Evolutionary conservation across 92 coral and sea anemone species (phyloP).

Genomic region (Phenganax subtilis): DNA sequence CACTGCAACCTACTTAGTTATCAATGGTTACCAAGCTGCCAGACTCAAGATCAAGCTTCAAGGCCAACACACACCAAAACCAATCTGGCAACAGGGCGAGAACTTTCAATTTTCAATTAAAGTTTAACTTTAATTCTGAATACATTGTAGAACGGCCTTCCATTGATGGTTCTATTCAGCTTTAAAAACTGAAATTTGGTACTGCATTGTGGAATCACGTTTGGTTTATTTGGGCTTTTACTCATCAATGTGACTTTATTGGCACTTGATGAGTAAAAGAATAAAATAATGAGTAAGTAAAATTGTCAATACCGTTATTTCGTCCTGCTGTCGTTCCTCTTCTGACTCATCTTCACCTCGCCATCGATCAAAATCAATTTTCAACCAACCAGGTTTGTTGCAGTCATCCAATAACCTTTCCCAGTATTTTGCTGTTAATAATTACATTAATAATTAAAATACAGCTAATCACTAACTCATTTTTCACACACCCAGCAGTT

Average conservation of each 20-base stretch:
- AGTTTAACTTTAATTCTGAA: too few species aligned
- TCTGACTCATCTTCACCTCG: constrained; percentile 38
- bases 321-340: constrained; percentile 24
- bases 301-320: constrained; percentile 23
- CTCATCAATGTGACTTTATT: background rate
- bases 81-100: too few species aligned
- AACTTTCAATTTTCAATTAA: too few species aligned
- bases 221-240: background rate
- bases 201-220: too few species aligned
- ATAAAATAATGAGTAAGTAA: background rate
- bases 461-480: background rate
- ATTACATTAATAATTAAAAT: background rate
- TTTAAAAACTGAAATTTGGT: too few species aligned
- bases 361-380: constrained; percentile 40
- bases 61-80: too few species aligned
- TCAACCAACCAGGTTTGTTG: constrained; percentile 34
- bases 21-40: too few species aligned
- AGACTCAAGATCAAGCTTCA: too few species aligned
- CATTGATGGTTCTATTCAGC: too few species aligned
- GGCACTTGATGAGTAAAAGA: background rate
- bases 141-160: too few species aligned
- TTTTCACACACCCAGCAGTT: background rate
- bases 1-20: too few species aligned
- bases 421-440: constrained; percentile 31
- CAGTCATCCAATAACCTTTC: constrained; percentile 18